Evolutionary conservation across 2,113 vertebrate genomes (phyloP).

Genomic region (Colinus virginianus): DNA sequence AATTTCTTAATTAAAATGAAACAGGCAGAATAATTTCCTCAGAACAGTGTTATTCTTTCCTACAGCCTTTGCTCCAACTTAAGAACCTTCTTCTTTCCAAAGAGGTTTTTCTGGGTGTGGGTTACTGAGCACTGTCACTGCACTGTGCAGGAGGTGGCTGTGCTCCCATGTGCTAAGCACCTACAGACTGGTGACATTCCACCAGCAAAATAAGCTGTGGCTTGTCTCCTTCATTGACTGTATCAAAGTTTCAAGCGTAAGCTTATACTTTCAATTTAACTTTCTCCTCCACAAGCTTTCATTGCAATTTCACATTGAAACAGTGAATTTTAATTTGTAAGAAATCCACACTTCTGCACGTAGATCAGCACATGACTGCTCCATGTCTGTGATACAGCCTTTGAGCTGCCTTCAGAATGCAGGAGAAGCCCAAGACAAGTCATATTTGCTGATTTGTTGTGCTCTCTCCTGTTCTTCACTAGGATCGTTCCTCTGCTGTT

Average conservation of each 20-base stretch:
- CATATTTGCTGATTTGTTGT: neutral
- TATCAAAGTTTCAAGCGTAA: neutral
- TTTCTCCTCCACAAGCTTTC: neutral
- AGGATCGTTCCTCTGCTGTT: neutral
- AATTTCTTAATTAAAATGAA: neutral
- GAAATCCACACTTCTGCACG: neutral
- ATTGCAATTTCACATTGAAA: neutral
- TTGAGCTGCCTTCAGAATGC: neutral
- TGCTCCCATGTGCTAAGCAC: neutral
- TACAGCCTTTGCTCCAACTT: accelerated
- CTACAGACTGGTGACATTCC: neutral
- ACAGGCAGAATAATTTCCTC: neutral
- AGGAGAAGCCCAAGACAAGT: neutral
- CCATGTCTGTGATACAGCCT: neutral
- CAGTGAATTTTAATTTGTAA: neutral
- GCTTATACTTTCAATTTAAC: neutral
- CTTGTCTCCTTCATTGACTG: neutral
- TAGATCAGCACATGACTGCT: neutral
- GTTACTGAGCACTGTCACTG: neutral
- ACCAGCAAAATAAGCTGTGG: neutral
- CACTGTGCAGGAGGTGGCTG: neutral
- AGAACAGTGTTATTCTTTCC: neutral
- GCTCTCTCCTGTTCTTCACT: neutral
- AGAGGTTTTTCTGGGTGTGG: neutral
- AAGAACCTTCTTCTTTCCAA: neutral